These are phyloP conservation scores for Drosophila gunungcola DNA, from an alignment of 1,140 invertebrate genomes.

Conservation along the genomic window DNA sequence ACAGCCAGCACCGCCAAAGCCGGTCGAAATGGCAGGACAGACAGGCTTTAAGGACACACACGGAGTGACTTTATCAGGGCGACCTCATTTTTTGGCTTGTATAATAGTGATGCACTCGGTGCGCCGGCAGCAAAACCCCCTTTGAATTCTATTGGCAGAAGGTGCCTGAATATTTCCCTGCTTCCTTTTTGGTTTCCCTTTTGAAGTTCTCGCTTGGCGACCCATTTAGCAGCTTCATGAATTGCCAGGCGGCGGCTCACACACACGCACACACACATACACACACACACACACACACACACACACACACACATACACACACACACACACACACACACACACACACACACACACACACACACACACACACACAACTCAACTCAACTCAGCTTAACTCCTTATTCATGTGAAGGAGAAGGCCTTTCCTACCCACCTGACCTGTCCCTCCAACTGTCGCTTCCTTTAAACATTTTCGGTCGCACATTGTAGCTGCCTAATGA, in stretches of 20 bases:
- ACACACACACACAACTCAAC: conserved; percentile 3
- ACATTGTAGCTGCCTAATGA: conserved; percentile 83
- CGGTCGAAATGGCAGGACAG: too few relatives aligned
- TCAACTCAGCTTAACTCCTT: conserved; percentile 15
- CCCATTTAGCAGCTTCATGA: conserved; percentile 78
- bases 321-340: not conserved
- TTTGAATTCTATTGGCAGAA: conserved; percentile 59
- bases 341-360: not conserved
- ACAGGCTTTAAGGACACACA: not conserved
- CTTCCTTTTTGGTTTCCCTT: conserved; percentile 65
- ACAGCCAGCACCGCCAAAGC: too few relatives aligned
- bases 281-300: not conserved
- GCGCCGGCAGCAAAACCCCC: not conserved
- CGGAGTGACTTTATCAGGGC: conserved; percentile 61
- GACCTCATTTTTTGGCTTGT: conserved; percentile 49
- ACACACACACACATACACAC: not conserved
- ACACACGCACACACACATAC: not conserved
- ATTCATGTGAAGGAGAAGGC: not conserved
- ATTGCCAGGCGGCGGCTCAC: conserved; percentile 31
- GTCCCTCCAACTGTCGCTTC: conserved; percentile 43
- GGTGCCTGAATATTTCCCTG: conserved; percentile 41
- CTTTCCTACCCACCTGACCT: not conserved
- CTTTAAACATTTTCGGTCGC: conserved; percentile 83
- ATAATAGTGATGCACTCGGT: conserved; percentile 47
- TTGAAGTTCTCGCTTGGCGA: conserved; percentile 72